Base-by-base conservation (phyloP, 2,888 invertebrate species). In the Hyposoter dolosus region DNA sequence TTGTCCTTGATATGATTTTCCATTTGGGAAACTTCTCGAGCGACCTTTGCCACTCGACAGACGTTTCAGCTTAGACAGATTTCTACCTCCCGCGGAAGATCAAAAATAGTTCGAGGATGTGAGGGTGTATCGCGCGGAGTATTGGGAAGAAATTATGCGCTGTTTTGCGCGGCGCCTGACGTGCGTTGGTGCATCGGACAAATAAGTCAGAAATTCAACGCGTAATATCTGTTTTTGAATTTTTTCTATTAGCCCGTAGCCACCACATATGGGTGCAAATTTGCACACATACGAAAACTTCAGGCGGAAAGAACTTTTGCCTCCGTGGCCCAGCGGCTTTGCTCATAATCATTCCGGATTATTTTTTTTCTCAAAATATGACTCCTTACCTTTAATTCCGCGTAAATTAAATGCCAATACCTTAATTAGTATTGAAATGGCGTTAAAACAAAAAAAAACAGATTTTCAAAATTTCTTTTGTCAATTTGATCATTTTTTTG, bases 1-100 rank as follows among this genome's bases (percentile, higher is more conserved):
- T 76, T 76, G 50, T 76, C 74, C n/a, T 17, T n/a, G 47, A 47
- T 76, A 19, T 65, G 32, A 76, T 76, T 76, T 65, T 50, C 65
- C 65, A 76, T 76, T 76, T 19, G 76, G 12, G 40, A 66, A 47
- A 76, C 6, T 76, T 76, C 47, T 47, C 63, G 35, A 40, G 40
- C 76, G n/a, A 65, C 50, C 47, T 65, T 35, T 45, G 63, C n/a
- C 63, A 60, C 65, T 65, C 76, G 75, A 75, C 56, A 43, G 60
- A 4, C 45, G 32, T 50, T 40, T 65, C 47, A 12, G 17, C 35
- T 65, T 28, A 15, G n/a, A 65, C 28, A 23, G 28, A 28, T 45
- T 35, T 50, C 65, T n/a, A 50, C 63, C 32, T 47, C 12, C 17
- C 32, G 35, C 35, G 65, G n/a, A 19, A 76, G 50, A 65, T 47